A percentile compares a stretch with the other conserved stretches of the same genome.
phyloP scores from a whole-genome alignment of 2,797 vertebrate species.

The Oophaga sylvatica region DNA sequence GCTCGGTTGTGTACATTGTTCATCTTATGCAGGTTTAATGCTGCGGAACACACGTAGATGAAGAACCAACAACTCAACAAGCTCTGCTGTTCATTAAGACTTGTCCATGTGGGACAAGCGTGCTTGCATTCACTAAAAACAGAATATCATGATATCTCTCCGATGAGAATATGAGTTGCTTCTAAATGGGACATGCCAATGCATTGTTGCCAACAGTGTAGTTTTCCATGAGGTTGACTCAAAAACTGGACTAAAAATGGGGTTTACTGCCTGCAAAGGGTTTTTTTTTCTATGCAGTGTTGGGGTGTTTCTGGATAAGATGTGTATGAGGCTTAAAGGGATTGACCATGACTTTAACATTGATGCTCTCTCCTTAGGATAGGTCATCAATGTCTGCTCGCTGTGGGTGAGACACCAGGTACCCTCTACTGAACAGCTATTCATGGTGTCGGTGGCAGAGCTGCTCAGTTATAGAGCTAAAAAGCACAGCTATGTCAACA shows the following conservation, averaged over 20 bases:
- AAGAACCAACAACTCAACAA: background rate
- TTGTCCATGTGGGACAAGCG: slow-evolving; percentile 1
- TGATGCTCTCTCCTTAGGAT: no score
- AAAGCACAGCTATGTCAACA: no score
- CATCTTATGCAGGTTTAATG: slow-evolving; percentile 51
- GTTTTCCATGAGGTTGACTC: background rate
- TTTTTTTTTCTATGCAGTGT: background rate
- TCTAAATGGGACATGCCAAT: background rate
- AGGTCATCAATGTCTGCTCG: no score
- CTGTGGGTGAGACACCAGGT: no score
- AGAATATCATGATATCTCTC: background rate
- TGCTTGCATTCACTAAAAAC: background rate
- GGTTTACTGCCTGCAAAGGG: background rate
- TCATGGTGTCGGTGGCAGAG: no score
- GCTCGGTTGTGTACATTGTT: slow-evolving; percentile 2
- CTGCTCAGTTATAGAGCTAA: no score
- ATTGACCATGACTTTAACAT: no score
- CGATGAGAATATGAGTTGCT: background rate
- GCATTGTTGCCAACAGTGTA: background rate
- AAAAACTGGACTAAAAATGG: background rate
- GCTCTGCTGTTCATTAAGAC: background rate
- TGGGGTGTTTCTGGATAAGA: no score
- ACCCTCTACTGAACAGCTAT: no score
- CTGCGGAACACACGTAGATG: slow-evolving; percentile 7
- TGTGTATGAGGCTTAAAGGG: no score